These are phyloP conservation scores for Emys orbicularis DNA, from an alignment of 2,797 vertebrate genomes.

Conservation along the genomic window DNA sequence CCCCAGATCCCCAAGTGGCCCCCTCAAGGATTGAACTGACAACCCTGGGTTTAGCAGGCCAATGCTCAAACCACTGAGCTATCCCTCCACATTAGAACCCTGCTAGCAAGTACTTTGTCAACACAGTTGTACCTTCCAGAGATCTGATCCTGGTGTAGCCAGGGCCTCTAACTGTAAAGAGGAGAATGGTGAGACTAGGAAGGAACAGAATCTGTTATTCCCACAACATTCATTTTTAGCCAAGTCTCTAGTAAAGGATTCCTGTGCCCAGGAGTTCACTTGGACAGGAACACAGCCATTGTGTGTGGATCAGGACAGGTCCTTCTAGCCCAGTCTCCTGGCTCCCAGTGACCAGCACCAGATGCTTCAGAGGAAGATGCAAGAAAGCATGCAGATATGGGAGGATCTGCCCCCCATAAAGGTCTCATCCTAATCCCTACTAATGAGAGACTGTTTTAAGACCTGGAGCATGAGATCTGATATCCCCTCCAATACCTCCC, in stretches of 20 bases:
- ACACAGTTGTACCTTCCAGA: background rate
- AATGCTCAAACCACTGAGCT: too few relatives aligned
- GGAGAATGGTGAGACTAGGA: background rate
- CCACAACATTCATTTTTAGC: background rate
- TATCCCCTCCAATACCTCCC: background rate
- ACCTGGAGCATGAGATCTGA: accelerated
- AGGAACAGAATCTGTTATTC: background rate
- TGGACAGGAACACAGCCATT: accelerated
- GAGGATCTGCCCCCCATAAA: background rate
- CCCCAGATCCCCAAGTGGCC: too few relatives aligned
- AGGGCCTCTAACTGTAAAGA: background rate
- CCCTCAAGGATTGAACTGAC: too few relatives aligned
- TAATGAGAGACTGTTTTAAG: background rate
- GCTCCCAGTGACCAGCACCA: background rate
- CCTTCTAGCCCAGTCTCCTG: accelerated
- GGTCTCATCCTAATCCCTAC: background rate
- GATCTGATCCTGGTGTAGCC: background rate
- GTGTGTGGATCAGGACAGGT: accelerated
- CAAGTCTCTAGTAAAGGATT: background rate
- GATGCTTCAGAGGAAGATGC: background rate
- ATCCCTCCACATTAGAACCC: background rate
- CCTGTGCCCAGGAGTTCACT: background rate
- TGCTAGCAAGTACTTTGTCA: background rate
- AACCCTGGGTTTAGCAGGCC: too few relatives aligned
- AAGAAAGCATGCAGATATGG: accelerated